A percentile compares a stretch with the other conserved stretches of the same genome.
phyloP scores from a whole-genome alignment of 2,113 vertebrate species.

The Sula dactylatra region DNA sequence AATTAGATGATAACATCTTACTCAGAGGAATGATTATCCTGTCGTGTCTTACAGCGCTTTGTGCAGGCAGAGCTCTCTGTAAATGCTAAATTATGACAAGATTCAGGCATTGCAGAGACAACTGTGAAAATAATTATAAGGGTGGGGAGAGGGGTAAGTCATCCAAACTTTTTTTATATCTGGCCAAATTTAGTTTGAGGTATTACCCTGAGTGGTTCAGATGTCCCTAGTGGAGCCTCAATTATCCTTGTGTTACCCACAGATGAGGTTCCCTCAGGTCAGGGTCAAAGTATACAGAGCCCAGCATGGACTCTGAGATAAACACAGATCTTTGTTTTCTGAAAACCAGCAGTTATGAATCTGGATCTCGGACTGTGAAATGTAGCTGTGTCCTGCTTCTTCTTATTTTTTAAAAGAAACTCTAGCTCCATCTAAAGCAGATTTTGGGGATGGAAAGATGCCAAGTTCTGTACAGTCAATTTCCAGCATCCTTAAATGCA shows the following conservation, averaged over 20 bases:
- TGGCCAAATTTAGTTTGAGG: constrained; percentile 17
- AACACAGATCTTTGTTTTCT: constrained; percentile 21
- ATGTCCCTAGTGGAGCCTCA: neutral
- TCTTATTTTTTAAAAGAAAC: neutral
- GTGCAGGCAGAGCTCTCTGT: neutral
- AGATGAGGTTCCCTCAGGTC: constrained; percentile 51
- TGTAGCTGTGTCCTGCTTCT: neutral
- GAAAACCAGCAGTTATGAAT: neutral
- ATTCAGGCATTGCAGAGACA: neutral
- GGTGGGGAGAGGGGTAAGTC: neutral
- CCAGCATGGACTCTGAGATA: neutral
- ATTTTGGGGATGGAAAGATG: neutral
- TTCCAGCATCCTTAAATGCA: constrained; percentile 46
- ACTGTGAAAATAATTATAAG: constrained; percentile 32
- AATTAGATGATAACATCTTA: neutral
- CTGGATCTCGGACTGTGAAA: neutral
- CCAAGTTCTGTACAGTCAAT: neutral
- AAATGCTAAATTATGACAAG: neutral
- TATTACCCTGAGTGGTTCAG: neutral
- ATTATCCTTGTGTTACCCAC: constrained; percentile 8
- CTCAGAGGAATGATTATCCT: neutral
- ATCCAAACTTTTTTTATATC: neutral
- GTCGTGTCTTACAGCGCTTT: neutral
- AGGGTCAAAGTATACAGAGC: neutral
- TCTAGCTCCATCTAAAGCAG: constrained; percentile 58